Evolutionary conservation across 2,797 vertebrate species (phyloP), one percentile per base, ranked within the genome.

Genomic region (Pteropus rufus): DNA sequence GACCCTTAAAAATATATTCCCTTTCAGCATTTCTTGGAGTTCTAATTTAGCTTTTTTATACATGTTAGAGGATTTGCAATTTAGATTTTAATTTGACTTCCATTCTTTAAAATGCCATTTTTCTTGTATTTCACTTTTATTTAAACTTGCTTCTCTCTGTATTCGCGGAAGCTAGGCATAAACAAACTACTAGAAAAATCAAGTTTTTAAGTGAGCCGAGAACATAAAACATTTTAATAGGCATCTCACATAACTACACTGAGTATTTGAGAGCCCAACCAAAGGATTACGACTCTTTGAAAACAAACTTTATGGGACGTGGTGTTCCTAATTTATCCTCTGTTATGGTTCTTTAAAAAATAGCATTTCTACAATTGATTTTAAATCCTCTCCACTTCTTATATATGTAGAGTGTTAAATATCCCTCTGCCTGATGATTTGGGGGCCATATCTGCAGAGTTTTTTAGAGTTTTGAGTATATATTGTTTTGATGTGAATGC

Each of bases 41-140:
- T 95, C 80, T 94, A 96, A 97, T 96, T 97, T 95, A 96, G 86
- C 91, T 96, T 93, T 95, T 86, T 97, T 95, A 93, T 81, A 94
- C 89, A 89, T 91, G 77, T 96, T 97, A 82, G 36, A 93, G 24
- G 62, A 97, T 97, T 97, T 97, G 95, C 97, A 97, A 97, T 97
- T 96, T 97, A 97, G 96, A 98, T 97, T 97, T 97, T 96, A 97
- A 98, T 97, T 96, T 95, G 94, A 97, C 95, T 98, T 97, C 54
- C 75, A 89, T 97, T 95, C 86, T 97, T 97, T 96, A 91, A 97
- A 97, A 95, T 96, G 67, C 62, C 93, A 82, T 96, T 96, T 98
- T 97, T 97, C 93, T 97, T 96, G 34, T 91, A 89, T 97, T 97
- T 97, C 95, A 94, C 95, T 97, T 98, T 97, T 97, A 97, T 97